Percentiles rank a stretch among this genome's conserved stretches.
phyloP scores from a whole-genome alignment of 2,113 vertebrate genomes.

The Aegypius monachus region DNA sequence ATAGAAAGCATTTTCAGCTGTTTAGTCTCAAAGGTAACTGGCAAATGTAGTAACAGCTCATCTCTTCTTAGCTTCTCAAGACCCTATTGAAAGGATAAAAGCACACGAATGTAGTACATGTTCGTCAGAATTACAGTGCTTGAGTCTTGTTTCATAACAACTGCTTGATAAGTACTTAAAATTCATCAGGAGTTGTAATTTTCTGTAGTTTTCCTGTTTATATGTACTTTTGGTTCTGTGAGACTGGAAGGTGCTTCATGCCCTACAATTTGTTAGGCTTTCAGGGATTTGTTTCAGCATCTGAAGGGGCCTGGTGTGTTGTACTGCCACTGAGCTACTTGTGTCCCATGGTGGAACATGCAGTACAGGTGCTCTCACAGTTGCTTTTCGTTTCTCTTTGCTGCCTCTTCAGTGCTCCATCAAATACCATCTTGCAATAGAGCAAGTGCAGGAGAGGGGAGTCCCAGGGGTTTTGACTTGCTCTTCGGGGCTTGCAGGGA shows the following conservation, averaged over 20 bases:
- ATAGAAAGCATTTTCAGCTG: not conserved
- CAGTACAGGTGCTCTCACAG: rapidly evolving
- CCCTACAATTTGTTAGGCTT: not conserved
- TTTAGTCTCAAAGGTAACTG: not conserved
- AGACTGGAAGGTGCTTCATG: not conserved
- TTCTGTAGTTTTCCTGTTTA: not conserved
- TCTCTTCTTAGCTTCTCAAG: not conserved
- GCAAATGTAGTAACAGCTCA: not conserved
- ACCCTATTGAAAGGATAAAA: not conserved
- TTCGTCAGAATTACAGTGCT: not conserved
- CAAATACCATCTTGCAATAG: not conserved
- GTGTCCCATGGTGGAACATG: rapidly evolving
- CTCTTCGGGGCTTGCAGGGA: not conserved
- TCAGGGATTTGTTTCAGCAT: rapidly evolving
- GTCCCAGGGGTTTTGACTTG: not conserved
- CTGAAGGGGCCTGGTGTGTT: rapidly evolving
- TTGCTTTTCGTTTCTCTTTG: not conserved
- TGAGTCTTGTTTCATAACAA: not conserved
- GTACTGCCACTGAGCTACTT: not conserved
- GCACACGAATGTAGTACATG: not conserved
- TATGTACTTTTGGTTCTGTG: not conserved
- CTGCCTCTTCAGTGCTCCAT: not conserved
- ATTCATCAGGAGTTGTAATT: not conserved
- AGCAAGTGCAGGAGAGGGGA: too few species aligned
- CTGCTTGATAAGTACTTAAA: not conserved